Conservation (phyloP, 2,113 vertebrate species). For the Pycnonotus jocosus region DNA sequence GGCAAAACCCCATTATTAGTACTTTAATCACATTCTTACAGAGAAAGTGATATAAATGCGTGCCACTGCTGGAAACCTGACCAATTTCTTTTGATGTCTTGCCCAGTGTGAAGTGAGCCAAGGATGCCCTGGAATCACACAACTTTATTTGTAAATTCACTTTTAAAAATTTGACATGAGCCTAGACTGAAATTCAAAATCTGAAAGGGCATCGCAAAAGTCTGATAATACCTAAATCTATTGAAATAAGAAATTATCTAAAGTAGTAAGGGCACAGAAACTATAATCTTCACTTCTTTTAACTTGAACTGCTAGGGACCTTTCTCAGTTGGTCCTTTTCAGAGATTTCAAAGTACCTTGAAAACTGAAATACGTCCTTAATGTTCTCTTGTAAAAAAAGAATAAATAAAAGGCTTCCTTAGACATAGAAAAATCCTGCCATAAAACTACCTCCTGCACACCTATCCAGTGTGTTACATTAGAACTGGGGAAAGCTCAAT, state of each 20-base stretch:
- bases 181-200: neutral
- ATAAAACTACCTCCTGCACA: neutral
- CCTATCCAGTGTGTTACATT: too few relatives aligned
- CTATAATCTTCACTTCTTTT: neutral
- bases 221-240: neutral
- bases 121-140: neutral
- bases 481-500: neutral
- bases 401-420: neutral
- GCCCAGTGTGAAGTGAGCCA: neutral
- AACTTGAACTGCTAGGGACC: neutral
- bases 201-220: neutral
- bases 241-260: neutral
- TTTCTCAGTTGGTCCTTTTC: neutral
- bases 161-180: slow-evolving; percentile 3
- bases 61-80: neutral
- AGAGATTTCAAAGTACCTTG: neutral
- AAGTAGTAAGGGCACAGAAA: neutral
- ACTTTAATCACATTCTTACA: slow-evolving; percentile 56
- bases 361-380: neutral
- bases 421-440: neutral
- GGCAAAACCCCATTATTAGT: neutral
- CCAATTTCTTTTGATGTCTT: slow-evolving; percentile 11
- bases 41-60: slow-evolving; percentile 19
- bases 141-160: neutral
- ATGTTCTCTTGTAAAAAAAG: neutral